Evolutionary conservation across 2,113 vertebrate genomes (phyloP).

Genomic region (Miniopterus natalensis): DNA sequence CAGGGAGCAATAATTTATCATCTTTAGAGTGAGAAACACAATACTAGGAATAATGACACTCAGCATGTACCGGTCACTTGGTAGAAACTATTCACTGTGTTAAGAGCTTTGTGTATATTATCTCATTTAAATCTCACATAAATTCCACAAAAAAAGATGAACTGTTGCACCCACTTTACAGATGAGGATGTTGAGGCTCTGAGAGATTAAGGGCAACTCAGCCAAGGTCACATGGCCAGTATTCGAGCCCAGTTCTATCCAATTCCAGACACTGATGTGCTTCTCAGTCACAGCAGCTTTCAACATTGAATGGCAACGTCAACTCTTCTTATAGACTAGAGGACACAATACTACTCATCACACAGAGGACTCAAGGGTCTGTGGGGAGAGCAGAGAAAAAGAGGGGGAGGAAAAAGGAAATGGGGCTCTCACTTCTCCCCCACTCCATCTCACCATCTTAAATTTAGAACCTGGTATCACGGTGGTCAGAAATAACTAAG

Average conservation of each 20-base stretch:
- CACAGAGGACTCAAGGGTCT: not conserved
- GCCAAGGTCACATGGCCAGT: not conserved
- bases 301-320: not conserved
- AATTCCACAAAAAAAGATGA: not conserved
- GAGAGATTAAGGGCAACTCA: not conserved
- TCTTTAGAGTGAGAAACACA: not conserved
- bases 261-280: not conserved
- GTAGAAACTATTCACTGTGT: not conserved
- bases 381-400: not conserved
- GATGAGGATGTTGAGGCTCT: not conserved
- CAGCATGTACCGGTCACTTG: not conserved
- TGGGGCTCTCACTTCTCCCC: not conserved
- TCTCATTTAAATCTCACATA: not conserved
- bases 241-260: not conserved
- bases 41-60: not conserved
- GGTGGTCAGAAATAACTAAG: not conserved
- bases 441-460: not conserved
- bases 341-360: not conserved
- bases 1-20: not conserved
- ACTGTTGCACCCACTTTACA: not conserved
- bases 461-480: not conserved
- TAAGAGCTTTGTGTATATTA: not conserved
- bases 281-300: not conserved
- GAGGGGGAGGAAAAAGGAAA: not conserved
- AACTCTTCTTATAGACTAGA: not conserved